These are phyloP conservation scores for Enchytraeus crypticus DNA, from an alignment of 2,888 invertebrate genomes.

Conservation along the genomic window DNA sequence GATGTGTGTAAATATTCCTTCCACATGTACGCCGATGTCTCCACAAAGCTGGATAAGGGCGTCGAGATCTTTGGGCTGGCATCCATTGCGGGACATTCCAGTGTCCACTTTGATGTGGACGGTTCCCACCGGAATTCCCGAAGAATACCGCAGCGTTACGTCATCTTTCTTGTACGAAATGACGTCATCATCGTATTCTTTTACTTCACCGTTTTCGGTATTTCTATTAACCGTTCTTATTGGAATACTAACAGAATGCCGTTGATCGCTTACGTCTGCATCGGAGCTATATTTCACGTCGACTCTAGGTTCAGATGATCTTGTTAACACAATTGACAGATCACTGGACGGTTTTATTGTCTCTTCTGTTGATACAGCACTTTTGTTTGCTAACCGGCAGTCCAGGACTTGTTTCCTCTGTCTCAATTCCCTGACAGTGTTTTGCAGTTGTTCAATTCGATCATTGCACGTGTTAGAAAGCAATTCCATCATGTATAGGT, in stretches of 20 bases:
- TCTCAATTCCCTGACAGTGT: neutral
- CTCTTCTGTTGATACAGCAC: no score
- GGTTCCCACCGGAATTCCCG: conserved; percentile 3
- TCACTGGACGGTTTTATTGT: no score
- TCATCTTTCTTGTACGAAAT: neutral
- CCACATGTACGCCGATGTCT: conserved; percentile 11
- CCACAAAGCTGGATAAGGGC: conserved; percentile 16
- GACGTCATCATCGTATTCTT: no score
- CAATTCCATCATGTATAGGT: no score
- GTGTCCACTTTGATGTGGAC: conserved; percentile 35
- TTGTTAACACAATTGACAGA: no score
- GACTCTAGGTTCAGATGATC: no score
- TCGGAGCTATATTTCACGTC: no score
- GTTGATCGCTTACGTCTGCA: no score
- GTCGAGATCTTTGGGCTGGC: conserved; percentile 29
- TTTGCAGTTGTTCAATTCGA: neutral
- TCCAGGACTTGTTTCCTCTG: neutral
- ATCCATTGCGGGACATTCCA: conserved; percentile 38
- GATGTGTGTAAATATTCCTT: conserved; percentile 20
- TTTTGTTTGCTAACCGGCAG: no score
- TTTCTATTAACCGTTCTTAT: neutral
- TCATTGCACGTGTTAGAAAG: no score
- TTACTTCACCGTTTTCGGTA: neutral
- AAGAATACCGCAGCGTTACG: neutral
- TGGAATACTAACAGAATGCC: neutral